phyloP scores from a whole-genome alignment of 2,113 vertebrate species.

The Tachuris rubrigastra region DNA sequence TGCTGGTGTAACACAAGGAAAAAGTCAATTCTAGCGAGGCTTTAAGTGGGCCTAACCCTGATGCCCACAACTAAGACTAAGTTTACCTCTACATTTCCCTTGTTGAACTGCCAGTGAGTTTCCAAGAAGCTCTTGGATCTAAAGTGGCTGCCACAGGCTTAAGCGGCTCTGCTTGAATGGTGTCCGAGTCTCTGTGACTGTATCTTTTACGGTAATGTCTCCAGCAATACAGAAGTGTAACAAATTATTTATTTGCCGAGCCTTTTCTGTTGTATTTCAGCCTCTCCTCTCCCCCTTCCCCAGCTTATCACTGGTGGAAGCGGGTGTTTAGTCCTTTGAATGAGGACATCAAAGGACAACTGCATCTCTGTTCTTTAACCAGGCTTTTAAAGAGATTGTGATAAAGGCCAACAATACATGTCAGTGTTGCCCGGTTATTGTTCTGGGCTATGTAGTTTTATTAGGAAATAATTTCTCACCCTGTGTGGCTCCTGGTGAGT shows the following conservation, averaged over 20 bases:
- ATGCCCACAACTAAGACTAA: background rate
- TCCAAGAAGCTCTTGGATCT: background rate
- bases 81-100: background rate
- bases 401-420: constrained; percentile 78
- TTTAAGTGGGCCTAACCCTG: background rate
- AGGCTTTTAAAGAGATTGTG: constrained; percentile 77
- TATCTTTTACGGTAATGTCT: background rate
- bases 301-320: constrained; percentile 50
- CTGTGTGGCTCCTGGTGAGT: constrained; percentile 48
- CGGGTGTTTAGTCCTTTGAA: constrained; percentile 70
- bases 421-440: constrained; percentile 69
- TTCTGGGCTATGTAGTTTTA: constrained; percentile 80
- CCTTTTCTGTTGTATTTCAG: constrained; percentile 26
- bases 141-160: background rate
- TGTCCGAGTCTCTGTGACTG: background rate
- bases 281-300: background rate
- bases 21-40: background rate
- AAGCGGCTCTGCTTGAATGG: background rate
- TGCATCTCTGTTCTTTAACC: constrained; percentile 74
- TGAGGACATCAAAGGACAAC: constrained; percentile 71
- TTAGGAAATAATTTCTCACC: constrained; percentile 78
- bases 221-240: background rate
- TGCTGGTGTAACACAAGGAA: background rate
- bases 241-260: constrained; percentile 2
- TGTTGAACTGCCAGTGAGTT: background rate